Evolutionary conservation across 2,888 invertebrate species (phyloP), one percentile per base, ranked within the genome.

Genomic region (Lathronympha strigana): DNA sequence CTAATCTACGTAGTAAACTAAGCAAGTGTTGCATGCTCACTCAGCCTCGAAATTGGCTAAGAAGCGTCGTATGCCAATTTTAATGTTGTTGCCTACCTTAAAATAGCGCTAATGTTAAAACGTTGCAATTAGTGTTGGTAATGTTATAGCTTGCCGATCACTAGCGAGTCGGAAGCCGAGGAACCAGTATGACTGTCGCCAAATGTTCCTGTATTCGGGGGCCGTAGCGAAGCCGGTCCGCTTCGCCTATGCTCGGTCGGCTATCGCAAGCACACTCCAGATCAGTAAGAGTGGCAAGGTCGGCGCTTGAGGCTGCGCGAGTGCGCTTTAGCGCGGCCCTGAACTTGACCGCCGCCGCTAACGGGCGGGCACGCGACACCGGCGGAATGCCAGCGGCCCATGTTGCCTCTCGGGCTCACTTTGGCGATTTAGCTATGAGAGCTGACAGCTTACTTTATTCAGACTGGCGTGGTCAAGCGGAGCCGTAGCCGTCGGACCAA

Each of bases 281-380:
- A 28, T 50, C 17, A 50, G 49, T 49, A 28, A 50, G 11, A 17
- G 50, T 50, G 17, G 1, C 28, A 50, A 17, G 50, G 28, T 31
- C 31, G 28, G 17, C 17, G 17, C 4, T 28, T 6, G 28, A 33
- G 13, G 53, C 36, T 21, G 36, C 36, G 53, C 45, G 45, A 31
- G 17, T 17, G 40, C 40, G 33, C 23, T 8, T 31, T 11, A 23
- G n/a, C 11, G 11, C 49, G 60, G 61, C 61, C 43, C 17, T 61
- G 61, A 43, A 43, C 61, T 61, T 61, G 61, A 15, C 61, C 28
- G 38, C 38, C 4, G 19, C 36, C 33, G 19, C 15, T 21, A n/a
- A 4, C 1, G 36, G 13, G 17, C 49, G 31, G 33, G 6, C 33
- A 19, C 19, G 8, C 50, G 50, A 50, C 50, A 31, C 23, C 17